Percentiles rank a stretch among this genome's conserved stretches.
Conservation (phyloP, 2,888 invertebrate genomes). For the Argyresthia albistria region DNA sequence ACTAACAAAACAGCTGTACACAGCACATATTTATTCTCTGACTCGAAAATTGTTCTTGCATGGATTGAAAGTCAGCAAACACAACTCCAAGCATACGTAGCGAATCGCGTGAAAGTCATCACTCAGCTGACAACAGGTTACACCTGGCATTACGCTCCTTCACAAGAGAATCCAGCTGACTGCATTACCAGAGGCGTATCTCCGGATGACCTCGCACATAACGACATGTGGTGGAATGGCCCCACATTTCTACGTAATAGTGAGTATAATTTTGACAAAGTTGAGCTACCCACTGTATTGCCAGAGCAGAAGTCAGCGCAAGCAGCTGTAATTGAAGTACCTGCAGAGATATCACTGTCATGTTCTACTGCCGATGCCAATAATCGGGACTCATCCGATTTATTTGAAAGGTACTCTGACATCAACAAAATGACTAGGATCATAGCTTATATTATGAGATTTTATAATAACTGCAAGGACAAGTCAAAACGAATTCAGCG, state of each 20-base stretch:
- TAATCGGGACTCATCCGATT: too few species aligned
- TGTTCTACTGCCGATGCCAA: too few species aligned
- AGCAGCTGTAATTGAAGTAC: too few species aligned
- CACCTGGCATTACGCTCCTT: conserved; percentile 10
- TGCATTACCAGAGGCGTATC: conserved; percentile 9
- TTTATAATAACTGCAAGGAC: neutral
- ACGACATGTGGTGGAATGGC: conserved; percentile 12
- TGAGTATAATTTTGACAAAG: neutral
- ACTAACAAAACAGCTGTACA: conserved; percentile 5
- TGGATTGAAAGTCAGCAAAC: conserved; percentile 11
- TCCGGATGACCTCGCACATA: conserved; percentile 4
- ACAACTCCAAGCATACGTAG: too few species aligned
- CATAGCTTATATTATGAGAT: too few species aligned
- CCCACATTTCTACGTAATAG: conserved; percentile 2
- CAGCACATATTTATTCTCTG: conserved; percentile 8
- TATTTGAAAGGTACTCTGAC: too few species aligned
- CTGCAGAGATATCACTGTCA: too few species aligned
- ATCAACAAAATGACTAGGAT: too few species aligned
- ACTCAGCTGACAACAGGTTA: conserved; percentile 5
- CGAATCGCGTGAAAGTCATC: conserved; percentile 14
- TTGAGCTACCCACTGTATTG: too few species aligned
- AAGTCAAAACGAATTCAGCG: neutral
- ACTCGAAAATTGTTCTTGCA: conserved; percentile 15
- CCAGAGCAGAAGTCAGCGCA: too few species aligned
- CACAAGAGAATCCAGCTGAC: conserved; percentile 12